These are phyloP conservation scores for Cynoglossus semilaevis DNA, from an alignment of 2,113 vertebrate genomes.

Conservation along the genomic window DNA sequence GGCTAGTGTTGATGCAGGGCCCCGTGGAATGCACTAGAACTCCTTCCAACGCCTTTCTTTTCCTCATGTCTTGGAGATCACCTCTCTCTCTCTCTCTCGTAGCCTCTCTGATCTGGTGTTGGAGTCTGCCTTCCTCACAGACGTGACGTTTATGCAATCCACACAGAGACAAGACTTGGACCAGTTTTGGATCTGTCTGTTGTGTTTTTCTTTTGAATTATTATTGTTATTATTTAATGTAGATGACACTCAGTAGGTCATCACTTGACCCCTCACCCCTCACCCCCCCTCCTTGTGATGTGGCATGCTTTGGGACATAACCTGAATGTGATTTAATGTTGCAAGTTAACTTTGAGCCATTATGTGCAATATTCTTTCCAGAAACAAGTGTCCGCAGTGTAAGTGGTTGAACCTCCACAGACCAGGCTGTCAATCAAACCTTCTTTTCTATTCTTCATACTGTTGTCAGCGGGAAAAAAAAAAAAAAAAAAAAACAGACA, in stretches of 20 bases:
- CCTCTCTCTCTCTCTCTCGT: conserved; percentile 71
- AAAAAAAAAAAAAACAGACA: conserved; percentile 79
- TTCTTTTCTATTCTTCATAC: conserved; percentile 94
- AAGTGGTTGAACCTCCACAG: conserved; percentile 90
- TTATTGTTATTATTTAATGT: conserved; percentile 86
- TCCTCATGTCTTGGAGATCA: conserved; percentile 72
- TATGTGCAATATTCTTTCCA: conserved; percentile 99
- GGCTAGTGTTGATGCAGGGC: conserved; percentile 89
- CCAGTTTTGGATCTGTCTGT: no score
- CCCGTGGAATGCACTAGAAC: conserved; percentile 92
- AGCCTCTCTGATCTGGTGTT: conserved; percentile 81
- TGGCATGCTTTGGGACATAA: conserved; percentile 97
- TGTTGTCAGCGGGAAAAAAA: conserved; percentile 96
- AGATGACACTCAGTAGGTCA: conserved; percentile 89
- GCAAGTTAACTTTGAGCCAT: conserved; percentile 98
- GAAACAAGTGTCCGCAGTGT: conserved; percentile 91
- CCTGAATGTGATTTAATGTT: conserved; percentile 99
- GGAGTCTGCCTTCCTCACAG: conserved; percentile 95
- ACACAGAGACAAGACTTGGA: conserved; percentile 84
- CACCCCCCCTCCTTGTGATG: conserved; percentile 85
- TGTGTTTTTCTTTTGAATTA: conserved; percentile 52
- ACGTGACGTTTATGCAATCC: no score
- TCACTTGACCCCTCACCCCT: conserved; percentile 79
- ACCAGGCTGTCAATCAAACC: conserved; percentile 94
- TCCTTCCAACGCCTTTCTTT: conserved; percentile 81